A percentile compares a stretch with the other conserved stretches of the same genome.
phyloP scores from a whole-genome alignment of 2,888 invertebrate genomes.

The Drosophila subsilvestris region DNA sequence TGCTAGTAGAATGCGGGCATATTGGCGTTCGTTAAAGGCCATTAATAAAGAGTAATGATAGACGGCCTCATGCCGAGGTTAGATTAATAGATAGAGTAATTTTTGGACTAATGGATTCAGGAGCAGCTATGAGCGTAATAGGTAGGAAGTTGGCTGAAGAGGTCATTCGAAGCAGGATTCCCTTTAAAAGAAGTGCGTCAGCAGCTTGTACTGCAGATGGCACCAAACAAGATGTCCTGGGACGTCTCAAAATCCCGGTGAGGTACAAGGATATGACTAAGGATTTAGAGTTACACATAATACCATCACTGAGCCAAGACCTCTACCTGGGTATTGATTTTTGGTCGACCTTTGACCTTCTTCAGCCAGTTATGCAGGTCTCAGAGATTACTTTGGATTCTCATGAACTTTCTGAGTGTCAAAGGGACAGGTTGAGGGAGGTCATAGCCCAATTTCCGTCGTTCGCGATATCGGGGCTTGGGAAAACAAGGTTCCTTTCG shows the following conservation, averaged over 20 bases:
- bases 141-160: neutral
- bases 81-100: too few species aligned
- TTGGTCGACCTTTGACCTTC: neutral
- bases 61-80: too few species aligned
- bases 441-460: too few species aligned
- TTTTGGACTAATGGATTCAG: neutral
- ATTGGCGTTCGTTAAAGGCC: too few species aligned
- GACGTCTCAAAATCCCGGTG: neutral
- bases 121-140: neutral
- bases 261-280: neutral
- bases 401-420: neutral
- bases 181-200: neutral
- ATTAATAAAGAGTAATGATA: too few species aligned
- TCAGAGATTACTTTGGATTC: too few species aligned
- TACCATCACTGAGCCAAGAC: neutral
- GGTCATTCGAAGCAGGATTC: neutral
- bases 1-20: too few species aligned
- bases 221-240: neutral
- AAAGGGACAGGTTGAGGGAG: neutral
- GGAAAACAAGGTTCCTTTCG: neutral
- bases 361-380: neutral
- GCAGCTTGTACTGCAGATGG: neutral
- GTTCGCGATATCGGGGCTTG: neutral
- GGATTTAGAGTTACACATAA: neutral
- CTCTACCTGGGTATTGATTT: slow-evolving; percentile 1